Evolutionary conservation across 2,113 vertebrate genomes (phyloP), one percentile per base, ranked within the genome.

Genomic region (Regulus satrapa): DNA sequence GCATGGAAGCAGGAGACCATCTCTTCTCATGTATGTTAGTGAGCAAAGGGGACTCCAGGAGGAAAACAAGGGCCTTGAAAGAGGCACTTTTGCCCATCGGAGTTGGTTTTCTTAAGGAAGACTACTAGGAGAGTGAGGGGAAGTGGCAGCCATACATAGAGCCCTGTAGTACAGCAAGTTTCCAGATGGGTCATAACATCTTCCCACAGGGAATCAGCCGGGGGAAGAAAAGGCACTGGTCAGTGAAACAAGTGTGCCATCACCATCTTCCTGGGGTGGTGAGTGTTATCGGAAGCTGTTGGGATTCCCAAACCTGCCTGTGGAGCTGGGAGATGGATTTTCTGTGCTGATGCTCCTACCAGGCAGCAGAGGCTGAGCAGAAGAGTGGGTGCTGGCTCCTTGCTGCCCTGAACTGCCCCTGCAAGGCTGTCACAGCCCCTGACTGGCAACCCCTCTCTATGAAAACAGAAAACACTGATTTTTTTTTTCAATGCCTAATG

Each of bases 91-190:
- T 69, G 7, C 29, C 56, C 32, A 51, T 8, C 15, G 62, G 18
- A 48, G 10, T 6, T 54, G 38, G 12, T 48, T 43, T 49, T 54
- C 43, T 85, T 7, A 23, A 32, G 7, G 24, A 69, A 56, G n/a
- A 18, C 7, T 62, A 1, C 28, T 36, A 36, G 62, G 38, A 66
- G 56, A 21, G 14, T 17, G 46, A 71, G 16, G 21, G 17, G 18
- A 45, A 73, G 24, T 31, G 40, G 25, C 8, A 67, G 15, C 14
- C 2, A 2, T 51, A 32, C 23, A 3, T 8, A 26, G 5, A 58
- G 18, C 17, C 1, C 0, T 7, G 41, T 16, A 28, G 12, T 34
- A 21, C 5, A 14, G 9, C n/a, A 21, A 18, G 28, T 62, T 71
- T 66, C 26, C 55, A 74, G 38, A 32, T 8, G 18, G 21, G 14